Base-by-base conservation (phyloP, 2,797 vertebrate species). In the Sebastes umbrosus region DNA sequence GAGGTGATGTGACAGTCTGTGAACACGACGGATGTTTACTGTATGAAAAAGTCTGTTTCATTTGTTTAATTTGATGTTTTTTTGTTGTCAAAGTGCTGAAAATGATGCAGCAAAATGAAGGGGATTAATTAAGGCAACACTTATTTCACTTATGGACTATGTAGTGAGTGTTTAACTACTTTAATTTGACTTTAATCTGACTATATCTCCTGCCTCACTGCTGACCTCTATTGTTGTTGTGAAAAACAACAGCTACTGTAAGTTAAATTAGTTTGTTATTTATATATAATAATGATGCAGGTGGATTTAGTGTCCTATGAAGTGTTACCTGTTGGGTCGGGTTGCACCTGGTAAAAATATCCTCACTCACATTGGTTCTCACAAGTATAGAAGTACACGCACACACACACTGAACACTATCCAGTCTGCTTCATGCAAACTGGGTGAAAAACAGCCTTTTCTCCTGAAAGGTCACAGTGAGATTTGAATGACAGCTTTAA, bases 401-500 rank as follows among this genome's bases (percentile, higher is more conserved):
- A 59, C 63, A 77, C 67, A 71, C 73, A 52, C 65, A 24, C 32
- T 43, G 22, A 73, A 71, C 62, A 27, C 68, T 60, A 66, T 59
- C 52, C 79, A 62, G 58, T 65, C 2, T 7, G 65, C 69, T 82
- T 57, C 9, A 18, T 87, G 70, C 59, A 88, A 89, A 86, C 76
- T 46, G 74, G 46, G 58, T 87, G 84, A 82, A 88, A 90, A 90
- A 77, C 87, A 87, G 69, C 80, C 76, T 89, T 89, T 91, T 97
- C 95, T 96, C 93, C 93, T 83, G 95, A 98, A 99, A 99, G 98
- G 98, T 98, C 98, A 99, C 95, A 24, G 66, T 89, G 94, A 96
- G 96, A 95, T 97, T 97, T 98, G 97, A 98, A 95, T 98, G 97
- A 97, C 97, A 97, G 96, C 96, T 95, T 95, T 95, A 96, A 96